phyloP scores from a whole-genome alignment of 1,140 invertebrate species.

The Drosophila rhopaloa region DNA sequence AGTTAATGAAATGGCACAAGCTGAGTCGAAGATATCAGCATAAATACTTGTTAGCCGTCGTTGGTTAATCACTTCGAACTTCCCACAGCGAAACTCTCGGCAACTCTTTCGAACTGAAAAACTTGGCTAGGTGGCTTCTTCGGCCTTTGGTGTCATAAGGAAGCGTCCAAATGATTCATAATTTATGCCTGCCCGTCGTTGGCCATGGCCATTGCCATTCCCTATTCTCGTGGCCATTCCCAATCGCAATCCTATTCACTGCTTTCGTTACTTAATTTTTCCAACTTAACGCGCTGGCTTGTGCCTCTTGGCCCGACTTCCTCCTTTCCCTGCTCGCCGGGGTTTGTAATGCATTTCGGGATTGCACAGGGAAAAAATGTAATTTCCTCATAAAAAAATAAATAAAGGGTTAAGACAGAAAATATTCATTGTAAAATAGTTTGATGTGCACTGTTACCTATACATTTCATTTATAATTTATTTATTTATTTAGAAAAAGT shows the following conservation, averaged over 20 bases:
- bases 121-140: constrained; percentile 27
- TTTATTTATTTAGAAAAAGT: too few relatives aligned
- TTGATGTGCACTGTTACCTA: too few relatives aligned
- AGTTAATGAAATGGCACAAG: constrained; percentile 51
- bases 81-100: constrained; percentile 18
- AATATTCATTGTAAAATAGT: too few relatives aligned
- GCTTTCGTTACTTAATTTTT: constrained; percentile 79
- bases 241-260: constrained; percentile 67
- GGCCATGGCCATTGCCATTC: constrained; percentile 31
- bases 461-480: too few relatives aligned
- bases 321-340: not conserved
- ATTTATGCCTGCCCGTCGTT: constrained; percentile 72
- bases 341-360: constrained; percentile 54
- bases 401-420: too few relatives aligned
- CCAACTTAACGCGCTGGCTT: constrained; percentile 64
- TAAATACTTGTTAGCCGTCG: constrained; percentile 77
- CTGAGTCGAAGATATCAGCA: constrained; percentile 34
- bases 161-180: constrained; percentile 84
- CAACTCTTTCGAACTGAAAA: constrained; percentile 21
- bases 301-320: constrained; percentile 36
- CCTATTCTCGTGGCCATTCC: constrained; percentile 24
- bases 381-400: too few relatives aligned
- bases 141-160: constrained; percentile 81
- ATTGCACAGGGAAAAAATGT: constrained; percentile 8
- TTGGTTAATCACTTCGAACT: constrained; percentile 38